Evolutionary conservation across 53 echinoderm and acorn worm species (phyloP), one percentile per base, ranked within the genome.

Genomic region (Hippasteria phrygiana): DNA sequence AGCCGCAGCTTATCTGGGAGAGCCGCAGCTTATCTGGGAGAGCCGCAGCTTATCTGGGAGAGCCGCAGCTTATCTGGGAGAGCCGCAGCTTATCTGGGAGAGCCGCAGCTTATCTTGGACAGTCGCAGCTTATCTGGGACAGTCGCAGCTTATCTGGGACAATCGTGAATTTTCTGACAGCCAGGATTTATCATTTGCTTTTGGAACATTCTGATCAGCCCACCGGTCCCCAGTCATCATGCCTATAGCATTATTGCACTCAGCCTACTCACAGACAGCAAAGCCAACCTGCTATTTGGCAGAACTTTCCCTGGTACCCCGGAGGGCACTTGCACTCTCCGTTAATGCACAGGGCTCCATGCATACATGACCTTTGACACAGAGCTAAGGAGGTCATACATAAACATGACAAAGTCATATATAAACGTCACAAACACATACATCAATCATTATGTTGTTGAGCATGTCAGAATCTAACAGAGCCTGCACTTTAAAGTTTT

Each of bases 271-370:
- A 79, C 55, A 71, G n/a, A 45, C 71, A 50, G 55, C 22, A 73
- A 55, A 29, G 55, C 88, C 77, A 77, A 88, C 88, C 77, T 42
- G 35, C 35, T 62, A 77, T 48, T 77, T 88, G 77, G 77, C 88
- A 88, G 62, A 77, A 46, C 20, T 50, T 54, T 38, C 90, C 90
- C 51, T 70, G 56, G 71, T 80, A 89, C 38, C 81, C 90, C 35
- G 53, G 71, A 50, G 81, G 90, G 73, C 90, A 89, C 41, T 55
- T 79, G 65, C 90, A 89, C 40, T 56, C 67, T 55, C 90, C 81
- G 45, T 89, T 72, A 55, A 67, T 50, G 78, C 90, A 89, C 54
- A 80, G 78, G 53, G 79, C 90, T 45, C 81, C 90, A 81, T 89
- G 65, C 56, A 80, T 36, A 54, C 90, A 89, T 80, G 50, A 48